Percentiles rank a stretch among this genome's conserved stretches.
These are phyloP conservation scores for Drosophila demipolita DNA, from an alignment of 2,888 invertebrate genomes.

Conservation along the genomic window DNA sequence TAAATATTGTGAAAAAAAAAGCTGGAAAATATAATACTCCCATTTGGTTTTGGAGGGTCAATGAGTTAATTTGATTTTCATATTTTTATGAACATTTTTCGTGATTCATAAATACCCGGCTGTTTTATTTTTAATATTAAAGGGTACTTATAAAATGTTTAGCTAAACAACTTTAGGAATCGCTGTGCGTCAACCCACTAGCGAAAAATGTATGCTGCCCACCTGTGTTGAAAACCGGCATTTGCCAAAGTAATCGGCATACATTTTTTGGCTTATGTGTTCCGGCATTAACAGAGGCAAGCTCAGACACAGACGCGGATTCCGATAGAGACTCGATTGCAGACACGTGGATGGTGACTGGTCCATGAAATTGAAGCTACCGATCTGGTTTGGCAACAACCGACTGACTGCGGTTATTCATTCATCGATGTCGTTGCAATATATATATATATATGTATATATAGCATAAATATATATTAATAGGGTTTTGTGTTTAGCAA, in stretches of 20 bases:
- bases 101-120: not conserved
- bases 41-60: not conserved
- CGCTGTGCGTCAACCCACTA: slow-evolving; percentile 23
- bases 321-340: slow-evolving; percentile 27
- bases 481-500: slow-evolving; percentile 53
- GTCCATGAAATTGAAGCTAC: slow-evolving; percentile 44
- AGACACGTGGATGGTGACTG: slow-evolving; percentile 61
- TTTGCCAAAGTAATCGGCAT: slow-evolving; percentile 61
- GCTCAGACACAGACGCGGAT: slow-evolving; percentile 21
- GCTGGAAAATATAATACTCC: not conserved
- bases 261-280: slow-evolving; percentile 74
- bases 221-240: slow-evolving; percentile 66
- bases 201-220: slow-evolving; percentile 46
- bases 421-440: slow-evolving; percentile 52
- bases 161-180: slow-evolving; percentile 9
- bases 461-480: not conserved
- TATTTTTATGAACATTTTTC: not conserved
- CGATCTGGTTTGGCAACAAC: slow-evolving; percentile 55
- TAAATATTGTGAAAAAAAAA: not conserved
- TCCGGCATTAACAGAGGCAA: slow-evolving; percentile 67
- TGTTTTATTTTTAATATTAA: not conserved
- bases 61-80: not conserved
- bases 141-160: slow-evolving; percentile 23
- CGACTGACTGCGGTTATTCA: slow-evolving; percentile 54
- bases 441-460: slow-evolving; percentile 2